Base-by-base conservation (phyloP, 2,888 invertebrate species). In the Drosophila mettleri region DNA sequence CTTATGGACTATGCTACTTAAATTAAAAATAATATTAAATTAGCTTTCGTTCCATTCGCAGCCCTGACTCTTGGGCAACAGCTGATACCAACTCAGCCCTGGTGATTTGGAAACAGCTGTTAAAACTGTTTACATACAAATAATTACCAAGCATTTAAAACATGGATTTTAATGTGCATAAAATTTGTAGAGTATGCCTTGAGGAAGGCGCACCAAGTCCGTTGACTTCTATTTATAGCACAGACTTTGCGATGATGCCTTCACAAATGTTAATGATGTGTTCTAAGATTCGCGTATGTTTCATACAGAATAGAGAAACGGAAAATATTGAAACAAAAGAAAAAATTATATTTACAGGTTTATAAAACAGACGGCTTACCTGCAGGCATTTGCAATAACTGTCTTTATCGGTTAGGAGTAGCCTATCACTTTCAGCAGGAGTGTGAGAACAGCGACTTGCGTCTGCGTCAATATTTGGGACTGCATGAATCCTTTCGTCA, bases 371-470 rank as follows among this genome's bases (percentile, higher is more conserved):
- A 94, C 91, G 94, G 94, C 4, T 78, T 94, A 36, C 94, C 94
- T 1, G 93, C 94, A 31, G 94, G 94, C 62, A 93, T 94, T 78
- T 94, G 94, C 73, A 94, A 94, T 70, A 94, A 94, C 77, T 94
- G 94, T 79, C 93, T 94, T 8, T 94, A 94, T 69, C 93, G 94
- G 54, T 81, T 94, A 24, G 94, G 94, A 6, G 93, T 94, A 29
- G 94, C 94, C 0, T 94, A 94, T 83, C 94, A 94, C 78, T 94
- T 94, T 69, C 94, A 94, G 79, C 94, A 94, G 74, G 94, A 94
- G 22, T 94, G 94, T 82, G 94, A 94, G 86, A 94, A 93, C 78
- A 93, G 94, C 1, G 94, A 94, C 78, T 88, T 94, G 57, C 91
- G 94, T 45, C 80, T 94, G 45, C 91, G 94, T 45, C 94, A 94